Conservation (phyloP, 2,888 invertebrate genomes). For the Punctoribates punctum region DNA sequence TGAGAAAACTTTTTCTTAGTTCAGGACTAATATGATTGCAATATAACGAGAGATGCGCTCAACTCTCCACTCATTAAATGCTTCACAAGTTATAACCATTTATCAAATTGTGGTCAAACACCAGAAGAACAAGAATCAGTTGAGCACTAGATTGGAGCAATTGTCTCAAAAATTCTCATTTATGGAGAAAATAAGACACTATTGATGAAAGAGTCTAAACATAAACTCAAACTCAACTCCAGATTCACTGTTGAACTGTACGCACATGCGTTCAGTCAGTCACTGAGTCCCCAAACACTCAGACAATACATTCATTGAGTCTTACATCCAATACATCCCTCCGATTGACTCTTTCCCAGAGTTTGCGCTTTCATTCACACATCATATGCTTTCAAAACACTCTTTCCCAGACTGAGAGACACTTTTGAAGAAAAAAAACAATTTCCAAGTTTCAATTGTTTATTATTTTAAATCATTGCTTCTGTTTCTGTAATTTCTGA, state of each 20-base stretch:
- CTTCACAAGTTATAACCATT: background rate
- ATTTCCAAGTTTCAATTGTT: too few species aligned
- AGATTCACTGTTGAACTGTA: background rate
- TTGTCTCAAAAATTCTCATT: background rate
- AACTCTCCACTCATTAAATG: background rate
- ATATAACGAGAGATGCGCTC: background rate
- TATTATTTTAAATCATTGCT: too few species aligned
- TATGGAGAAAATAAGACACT: slow-evolving; percentile 26
- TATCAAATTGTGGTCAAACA: background rate
- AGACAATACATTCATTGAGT: too few species aligned
- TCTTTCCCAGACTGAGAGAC: too few species aligned
- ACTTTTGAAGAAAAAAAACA: too few species aligned
- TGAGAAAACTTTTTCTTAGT: slow-evolving; percentile 3
- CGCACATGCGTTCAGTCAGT: background rate
- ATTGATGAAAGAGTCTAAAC: slow-evolving; percentile 16
- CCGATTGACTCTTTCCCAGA: too few species aligned
- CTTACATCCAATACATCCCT: too few species aligned
- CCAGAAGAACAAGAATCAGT: too few species aligned
- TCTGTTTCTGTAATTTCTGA: too few species aligned
- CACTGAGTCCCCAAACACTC: background rate
- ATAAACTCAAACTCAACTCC: slow-evolving; percentile 5
- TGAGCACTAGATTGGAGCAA: background rate
- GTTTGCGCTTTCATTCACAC: too few species aligned
- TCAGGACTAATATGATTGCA: background rate
- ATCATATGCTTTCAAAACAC: too few species aligned